phyloP scores from a whole-genome alignment of 1,140 invertebrate genomes.

The Rhopalosiphum padi region DNA sequence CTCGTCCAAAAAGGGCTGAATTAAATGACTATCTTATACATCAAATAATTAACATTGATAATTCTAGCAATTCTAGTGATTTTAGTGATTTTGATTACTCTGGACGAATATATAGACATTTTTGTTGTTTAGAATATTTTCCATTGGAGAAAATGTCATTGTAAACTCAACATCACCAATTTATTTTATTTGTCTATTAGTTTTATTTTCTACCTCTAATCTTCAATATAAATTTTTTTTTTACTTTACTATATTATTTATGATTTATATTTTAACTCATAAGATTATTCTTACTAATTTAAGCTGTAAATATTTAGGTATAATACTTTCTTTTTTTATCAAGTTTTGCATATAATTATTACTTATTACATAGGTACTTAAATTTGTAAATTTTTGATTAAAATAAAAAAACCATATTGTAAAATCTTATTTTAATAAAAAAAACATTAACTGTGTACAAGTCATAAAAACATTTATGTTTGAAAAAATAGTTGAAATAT shows the following conservation, averaged over 20 bases:
- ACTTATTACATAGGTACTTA: not conserved
- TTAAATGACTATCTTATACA: no score
- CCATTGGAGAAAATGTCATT: not conserved
- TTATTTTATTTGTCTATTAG: not conserved
- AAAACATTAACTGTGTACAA: not conserved
- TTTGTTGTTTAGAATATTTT: not conserved
- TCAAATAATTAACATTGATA: no score
- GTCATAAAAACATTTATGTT: conserved; percentile 14
- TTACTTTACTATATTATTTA: not conserved
- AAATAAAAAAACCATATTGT: not conserved
- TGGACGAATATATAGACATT: not conserved
- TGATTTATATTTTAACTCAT: not conserved
- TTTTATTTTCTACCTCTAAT: not conserved
- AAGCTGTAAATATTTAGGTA: not conserved
- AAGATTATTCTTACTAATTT: not conserved
- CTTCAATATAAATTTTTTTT: not conserved
- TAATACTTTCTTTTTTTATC: not conserved
- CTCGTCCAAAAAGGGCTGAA: no score
- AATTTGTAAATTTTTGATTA: conserved; percentile 14
- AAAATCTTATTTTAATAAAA: conserved; percentile 23
- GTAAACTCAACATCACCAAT: not conserved
- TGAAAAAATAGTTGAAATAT: not conserved
- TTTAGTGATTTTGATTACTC: no score
- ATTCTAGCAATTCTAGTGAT: no score
- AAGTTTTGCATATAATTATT: not conserved